Evolutionary conservation across 2,888 invertebrate species (phyloP).

Genomic region (Platycheirus rosarum): DNA sequence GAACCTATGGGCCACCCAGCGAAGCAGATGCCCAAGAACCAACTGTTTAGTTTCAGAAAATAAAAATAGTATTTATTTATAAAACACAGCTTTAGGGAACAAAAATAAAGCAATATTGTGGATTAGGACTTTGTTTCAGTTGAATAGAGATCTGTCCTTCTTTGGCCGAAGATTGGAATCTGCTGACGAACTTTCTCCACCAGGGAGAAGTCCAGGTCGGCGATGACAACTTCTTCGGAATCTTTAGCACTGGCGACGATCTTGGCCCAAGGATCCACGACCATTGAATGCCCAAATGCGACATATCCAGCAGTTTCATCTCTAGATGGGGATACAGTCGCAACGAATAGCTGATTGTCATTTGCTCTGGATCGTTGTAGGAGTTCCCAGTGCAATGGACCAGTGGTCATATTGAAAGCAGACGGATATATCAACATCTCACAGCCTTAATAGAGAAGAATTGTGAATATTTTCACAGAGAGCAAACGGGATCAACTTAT

Average conservation of each 20-base stretch:
- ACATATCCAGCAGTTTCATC: constrained; percentile 91
- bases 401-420: constrained; percentile 98
- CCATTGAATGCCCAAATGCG: constrained; percentile 94
- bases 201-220: constrained; percentile 89
- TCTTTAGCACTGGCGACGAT: constrained; percentile 88
- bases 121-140: constrained; percentile 42
- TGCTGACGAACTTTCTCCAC: constrained; percentile 91
- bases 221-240: constrained; percentile 87
- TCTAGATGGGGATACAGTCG: constrained; percentile 92
- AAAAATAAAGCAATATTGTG: constrained; percentile 4
- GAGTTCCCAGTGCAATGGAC: constrained; percentile 96
- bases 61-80: constrained; percentile 33
- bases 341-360: constrained; percentile 95
- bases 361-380: constrained; percentile 91
- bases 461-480: background rate
- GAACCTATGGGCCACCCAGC: constrained; percentile 74
- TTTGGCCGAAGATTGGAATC: constrained; percentile 91
- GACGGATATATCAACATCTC: constrained; percentile 95
- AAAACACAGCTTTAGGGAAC: no score
- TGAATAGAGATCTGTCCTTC: constrained; percentile 88
- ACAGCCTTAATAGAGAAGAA: constrained; percentile 86
- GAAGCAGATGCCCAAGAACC: background rate
- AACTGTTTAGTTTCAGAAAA: constrained; percentile 3
- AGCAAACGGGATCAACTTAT: background rate
- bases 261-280: constrained; percentile 91